Percentiles rank a stretch among this genome's conserved stretches.
phyloP scores from a whole-genome alignment of 1,140 invertebrate species.

The Pseudomyrmex concolor region DNA sequence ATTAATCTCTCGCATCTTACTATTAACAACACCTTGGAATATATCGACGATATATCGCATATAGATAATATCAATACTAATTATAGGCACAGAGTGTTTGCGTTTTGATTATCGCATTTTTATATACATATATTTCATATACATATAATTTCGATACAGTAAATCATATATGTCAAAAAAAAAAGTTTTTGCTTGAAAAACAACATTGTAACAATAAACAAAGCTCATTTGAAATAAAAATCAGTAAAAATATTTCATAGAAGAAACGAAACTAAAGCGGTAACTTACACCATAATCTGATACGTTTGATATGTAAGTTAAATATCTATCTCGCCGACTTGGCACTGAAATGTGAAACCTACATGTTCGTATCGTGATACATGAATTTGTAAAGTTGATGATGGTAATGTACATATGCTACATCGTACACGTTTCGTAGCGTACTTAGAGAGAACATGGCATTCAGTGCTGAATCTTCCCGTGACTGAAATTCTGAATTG shows the following conservation, averaged over 20 bases:
- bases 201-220: conserved; percentile 12
- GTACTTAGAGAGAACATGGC: not conserved
- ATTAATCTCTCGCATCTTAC: conserved; percentile 10
- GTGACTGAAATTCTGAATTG: not conserved
- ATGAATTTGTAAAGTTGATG: conserved; percentile 4
- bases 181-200: not conserved
- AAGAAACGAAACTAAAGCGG: not conserved
- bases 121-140: not conserved
- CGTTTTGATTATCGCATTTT: conserved; percentile 7
- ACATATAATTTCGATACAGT: not conserved
- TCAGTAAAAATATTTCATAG: conserved; percentile 1
- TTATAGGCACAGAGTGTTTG: conserved; percentile 64
- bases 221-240: not conserved
- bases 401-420: not conserved
- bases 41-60: conserved; percentile 64
- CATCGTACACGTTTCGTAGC: not conserved
- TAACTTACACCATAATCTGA: not conserved
- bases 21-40: conserved; percentile 52
- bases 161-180: not conserved
- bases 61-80: conserved; percentile 62
- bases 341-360: conserved; percentile 19
- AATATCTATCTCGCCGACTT: not conserved
- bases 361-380: not conserved
- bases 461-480: not conserved
- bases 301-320: not conserved